Percentiles rank a stretch among this genome's conserved stretches.
phyloP scores from a whole-genome alignment of 2,888 invertebrate species.

The Rhimphoctona megacephalus region DNA sequence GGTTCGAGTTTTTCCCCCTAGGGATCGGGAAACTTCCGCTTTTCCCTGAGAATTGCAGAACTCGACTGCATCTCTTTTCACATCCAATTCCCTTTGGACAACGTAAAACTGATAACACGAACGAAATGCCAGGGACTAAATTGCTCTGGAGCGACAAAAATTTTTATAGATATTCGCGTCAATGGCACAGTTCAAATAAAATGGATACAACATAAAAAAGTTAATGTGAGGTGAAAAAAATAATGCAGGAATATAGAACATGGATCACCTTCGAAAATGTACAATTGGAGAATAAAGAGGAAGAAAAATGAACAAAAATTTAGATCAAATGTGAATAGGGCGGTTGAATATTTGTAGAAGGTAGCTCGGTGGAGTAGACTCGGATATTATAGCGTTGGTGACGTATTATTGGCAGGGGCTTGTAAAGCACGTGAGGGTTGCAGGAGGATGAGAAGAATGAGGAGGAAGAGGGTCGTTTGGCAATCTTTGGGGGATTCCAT shows the following conservation, averaged over 20 bases:
- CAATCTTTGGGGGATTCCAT: constrained; percentile 84
- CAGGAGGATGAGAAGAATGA: constrained; percentile 70
- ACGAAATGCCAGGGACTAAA: constrained; percentile 13
- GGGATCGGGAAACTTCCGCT: constrained; percentile 45
- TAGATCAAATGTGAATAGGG: neutral
- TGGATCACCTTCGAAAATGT: neutral
- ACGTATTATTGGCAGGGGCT: constrained; percentile 79
- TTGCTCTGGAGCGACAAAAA: neutral
- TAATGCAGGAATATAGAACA: neutral
- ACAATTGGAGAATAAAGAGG: neutral
- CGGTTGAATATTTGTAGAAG: constrained; percentile 20
- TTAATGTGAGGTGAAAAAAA: neutral
- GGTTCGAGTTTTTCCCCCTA: constrained; percentile 41
- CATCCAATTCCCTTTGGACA: constrained; percentile 39
- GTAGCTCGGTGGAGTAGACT: constrained; percentile 53
- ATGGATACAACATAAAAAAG: neutral
- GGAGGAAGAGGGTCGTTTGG: constrained; percentile 82
- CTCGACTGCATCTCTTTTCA: constrained; percentile 13
- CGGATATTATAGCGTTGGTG: constrained; percentile 74
- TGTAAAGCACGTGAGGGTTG: constrained; percentile 32
- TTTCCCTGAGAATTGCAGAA: constrained; percentile 10
- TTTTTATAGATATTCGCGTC: neutral
- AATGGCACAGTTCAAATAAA: neutral
- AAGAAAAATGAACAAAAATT: constrained; percentile 1
- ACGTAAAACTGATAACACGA: constrained; percentile 23